phyloP scores from a whole-genome alignment of 2,888 invertebrate species.

The Synergus japonicus region DNA sequence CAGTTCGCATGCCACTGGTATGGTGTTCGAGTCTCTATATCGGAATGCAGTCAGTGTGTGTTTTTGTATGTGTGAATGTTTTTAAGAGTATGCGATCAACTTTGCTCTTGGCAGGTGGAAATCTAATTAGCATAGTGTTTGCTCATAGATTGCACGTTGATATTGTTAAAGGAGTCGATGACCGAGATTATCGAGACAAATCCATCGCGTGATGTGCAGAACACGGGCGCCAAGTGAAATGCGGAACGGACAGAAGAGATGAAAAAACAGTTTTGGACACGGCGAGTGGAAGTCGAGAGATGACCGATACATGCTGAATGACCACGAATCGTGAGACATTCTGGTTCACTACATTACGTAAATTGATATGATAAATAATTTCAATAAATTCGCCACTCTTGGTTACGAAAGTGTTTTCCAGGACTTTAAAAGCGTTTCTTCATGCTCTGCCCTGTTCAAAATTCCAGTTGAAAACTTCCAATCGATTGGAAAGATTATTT shows the following conservation, averaged over 20 bases:
- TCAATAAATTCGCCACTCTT: not conserved
- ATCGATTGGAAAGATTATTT: too few species aligned
- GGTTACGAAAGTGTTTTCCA: not conserved
- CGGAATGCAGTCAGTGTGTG: not conserved
- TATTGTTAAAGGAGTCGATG: constrained; percentile 3
- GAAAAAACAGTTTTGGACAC: constrained; percentile 7
- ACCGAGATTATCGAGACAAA: constrained; percentile 9
- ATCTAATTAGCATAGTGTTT: constrained; percentile 40
- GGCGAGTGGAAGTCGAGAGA: not conserved
- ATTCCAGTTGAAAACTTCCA: too few species aligned
- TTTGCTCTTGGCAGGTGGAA: constrained; percentile 21
- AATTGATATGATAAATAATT: not conserved
- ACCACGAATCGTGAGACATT: constrained; percentile 6
- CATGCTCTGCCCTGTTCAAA: not conserved
- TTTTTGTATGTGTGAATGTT: not conserved
- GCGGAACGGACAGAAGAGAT: constrained; percentile 2
- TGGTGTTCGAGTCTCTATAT: not conserved
- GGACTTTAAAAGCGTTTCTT: not conserved
- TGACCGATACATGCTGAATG: constrained; percentile 14
- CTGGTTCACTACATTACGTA: not conserved
- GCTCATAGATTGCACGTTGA: not conserved
- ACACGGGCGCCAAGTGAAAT: not conserved
- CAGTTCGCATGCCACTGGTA: not conserved
- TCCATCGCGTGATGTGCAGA: constrained; percentile 15
- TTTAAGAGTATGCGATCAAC: not conserved